Conservation (phyloP, 2,888 invertebrate genomes). For the Charanyca ferruginea region DNA sequence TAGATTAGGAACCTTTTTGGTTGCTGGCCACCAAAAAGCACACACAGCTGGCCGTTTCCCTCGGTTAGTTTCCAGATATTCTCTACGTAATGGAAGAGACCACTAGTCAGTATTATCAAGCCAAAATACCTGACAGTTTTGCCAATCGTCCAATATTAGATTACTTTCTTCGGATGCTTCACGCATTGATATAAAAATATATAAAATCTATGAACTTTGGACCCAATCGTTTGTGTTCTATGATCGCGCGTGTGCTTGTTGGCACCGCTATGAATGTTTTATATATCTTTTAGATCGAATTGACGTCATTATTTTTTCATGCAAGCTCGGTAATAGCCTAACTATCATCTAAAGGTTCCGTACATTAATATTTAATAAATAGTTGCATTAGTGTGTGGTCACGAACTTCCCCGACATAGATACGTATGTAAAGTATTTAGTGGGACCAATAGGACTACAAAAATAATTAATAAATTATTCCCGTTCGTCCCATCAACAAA, state of each 20-base stretch:
- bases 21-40: constrained; percentile 21
- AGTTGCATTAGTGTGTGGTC: constrained; percentile 43
- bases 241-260: constrained; percentile 48
- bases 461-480: too few species aligned
- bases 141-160: constrained; percentile 39
- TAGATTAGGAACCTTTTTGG: constrained; percentile 10
- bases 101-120: not conserved
- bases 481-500: too few species aligned
- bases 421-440: too few species aligned
- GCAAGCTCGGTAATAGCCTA: constrained; percentile 34
- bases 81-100: constrained; percentile 29
- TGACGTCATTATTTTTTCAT: constrained; percentile 29
- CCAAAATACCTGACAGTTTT: constrained; percentile 27
- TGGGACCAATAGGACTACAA: too few species aligned
- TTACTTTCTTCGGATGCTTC: constrained; percentile 26
- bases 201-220: constrained; percentile 34
- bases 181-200: constrained; percentile 32
- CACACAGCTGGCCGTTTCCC: not conserved
- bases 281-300: constrained; percentile 20
- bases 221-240: constrained; percentile 27
- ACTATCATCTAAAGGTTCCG: constrained; percentile 20
- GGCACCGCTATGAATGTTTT: constrained; percentile 36
- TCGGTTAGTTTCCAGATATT: not conserved
- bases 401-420: constrained; percentile 35
- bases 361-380: constrained; percentile 24